Evolutionary conservation across 2,797 vertebrate genomes (phyloP), one percentile per base, ranked within the genome.

Genomic region (Brotula barbata): DNA sequence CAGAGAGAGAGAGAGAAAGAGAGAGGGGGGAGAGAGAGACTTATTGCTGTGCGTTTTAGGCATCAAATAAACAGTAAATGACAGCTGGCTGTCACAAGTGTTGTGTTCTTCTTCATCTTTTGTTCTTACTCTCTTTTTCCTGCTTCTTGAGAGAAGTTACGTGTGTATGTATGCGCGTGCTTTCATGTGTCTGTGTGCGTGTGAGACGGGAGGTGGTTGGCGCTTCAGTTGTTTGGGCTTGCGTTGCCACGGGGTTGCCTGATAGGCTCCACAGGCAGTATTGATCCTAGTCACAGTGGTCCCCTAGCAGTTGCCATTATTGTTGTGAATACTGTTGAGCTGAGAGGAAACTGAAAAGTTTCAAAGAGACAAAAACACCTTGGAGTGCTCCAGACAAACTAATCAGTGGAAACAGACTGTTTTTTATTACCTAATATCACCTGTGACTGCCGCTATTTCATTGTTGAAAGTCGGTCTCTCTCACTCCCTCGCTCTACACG

Each of bases 31-130:
- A 16, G 36, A 40, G 36, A 9, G 51, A 15, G 34, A 67, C 66
- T 53, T 72, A 64, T 88, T 89, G 85, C 85, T 83, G 80, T 83
- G 89, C 75, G 82, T 77, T 83, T 88, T 71, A 83, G 88, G 89
- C 79, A 91, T 91, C 89, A 89, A 92, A 87, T 86, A 91, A 86
- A 90, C 10, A 85, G 77, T 90, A 90, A 94, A 88, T 93, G 92
- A 93, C 92, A 93, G 89, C 89, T 94, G 92, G 91, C 89, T 92
- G 89, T 93, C 89, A 91, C 56, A 66, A 87, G 52, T 49, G 28
- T 37, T 42, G 25, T 36, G 44, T 67, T 72, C 22, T 54, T 71
- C 58, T 77, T 61, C 28, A 31, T 58, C 47, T 71, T 74, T 71
- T 68, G 52, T 56, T 51, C 36, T 40, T 17, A 44, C 68, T 68